Conservation (phyloP, 2,113 vertebrate species). For the Apodemus sylvaticus region DNA sequence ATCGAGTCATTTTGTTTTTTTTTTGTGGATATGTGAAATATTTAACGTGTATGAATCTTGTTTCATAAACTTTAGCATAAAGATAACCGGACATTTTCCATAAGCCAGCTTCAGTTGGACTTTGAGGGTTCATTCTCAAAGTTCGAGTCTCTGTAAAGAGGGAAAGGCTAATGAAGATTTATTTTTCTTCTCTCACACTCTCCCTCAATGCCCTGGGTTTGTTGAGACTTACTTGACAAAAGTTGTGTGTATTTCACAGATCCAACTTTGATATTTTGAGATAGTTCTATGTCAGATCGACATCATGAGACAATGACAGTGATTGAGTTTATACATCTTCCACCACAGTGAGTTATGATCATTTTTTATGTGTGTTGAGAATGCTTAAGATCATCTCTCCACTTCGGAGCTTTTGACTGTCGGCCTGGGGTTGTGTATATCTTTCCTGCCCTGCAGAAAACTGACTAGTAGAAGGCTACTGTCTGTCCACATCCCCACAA, state of each 20-base stretch:
- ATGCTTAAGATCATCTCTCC: neutral
- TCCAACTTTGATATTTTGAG: neutral
- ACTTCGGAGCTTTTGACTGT: neutral
- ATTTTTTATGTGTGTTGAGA: neutral
- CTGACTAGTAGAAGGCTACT: neutral
- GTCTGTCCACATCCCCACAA: neutral
- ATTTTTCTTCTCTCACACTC: neutral
- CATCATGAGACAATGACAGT: neutral
- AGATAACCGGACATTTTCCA: neutral
- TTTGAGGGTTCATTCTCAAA: neutral
- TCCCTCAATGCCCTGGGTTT: neutral
- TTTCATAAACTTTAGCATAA: conserved; percentile 22
- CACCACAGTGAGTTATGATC: neutral
- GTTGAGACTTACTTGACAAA: neutral
- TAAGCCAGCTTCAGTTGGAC: neutral
- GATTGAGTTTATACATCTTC: neutral
- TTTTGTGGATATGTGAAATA: neutral
- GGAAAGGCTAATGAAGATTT: neutral
- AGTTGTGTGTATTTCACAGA: neutral
- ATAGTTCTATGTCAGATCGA: neutral
- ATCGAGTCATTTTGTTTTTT: neutral
- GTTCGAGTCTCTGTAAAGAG: neutral
- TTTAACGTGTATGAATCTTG: neutral
- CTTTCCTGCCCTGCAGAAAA: neutral
- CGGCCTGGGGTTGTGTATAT: too few relatives aligned